Evolutionary conservation across 2,797 vertebrate species (phyloP).

Genomic region (Loriculus beryllinus): DNA sequence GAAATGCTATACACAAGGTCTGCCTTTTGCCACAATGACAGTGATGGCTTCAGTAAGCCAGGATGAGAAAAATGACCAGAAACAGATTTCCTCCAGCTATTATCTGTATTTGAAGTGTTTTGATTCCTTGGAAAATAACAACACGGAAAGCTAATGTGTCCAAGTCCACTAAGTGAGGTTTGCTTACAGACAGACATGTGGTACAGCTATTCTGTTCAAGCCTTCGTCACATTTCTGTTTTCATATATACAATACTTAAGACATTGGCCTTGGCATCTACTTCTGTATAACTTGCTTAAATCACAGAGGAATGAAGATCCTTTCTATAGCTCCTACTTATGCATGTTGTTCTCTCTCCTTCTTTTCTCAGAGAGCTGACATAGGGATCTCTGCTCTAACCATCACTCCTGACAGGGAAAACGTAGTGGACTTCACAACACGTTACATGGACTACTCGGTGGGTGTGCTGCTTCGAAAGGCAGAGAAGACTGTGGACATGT

Average conservation of each 20-base stretch:
- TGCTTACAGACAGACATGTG: background rate
- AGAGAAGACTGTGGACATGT: constrained; percentile 97
- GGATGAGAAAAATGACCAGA: background rate
- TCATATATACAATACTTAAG: background rate
- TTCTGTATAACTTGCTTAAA: background rate
- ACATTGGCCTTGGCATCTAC: background rate
- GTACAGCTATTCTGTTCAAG: background rate
- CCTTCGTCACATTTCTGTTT: background rate
- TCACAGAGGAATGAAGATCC: background rate
- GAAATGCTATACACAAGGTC: background rate
- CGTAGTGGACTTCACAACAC: constrained; percentile 96
- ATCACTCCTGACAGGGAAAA: constrained; percentile 97
- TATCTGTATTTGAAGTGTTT: constrained; percentile 12
- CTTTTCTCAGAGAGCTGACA: constrained; percentile 88
- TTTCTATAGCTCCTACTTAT: constrained; percentile 40
- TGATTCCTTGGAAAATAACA: background rate
- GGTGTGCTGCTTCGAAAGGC: constrained; percentile 94
- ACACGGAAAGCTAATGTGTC: background rate
- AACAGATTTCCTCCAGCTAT: background rate
- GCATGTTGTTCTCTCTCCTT: background rate
- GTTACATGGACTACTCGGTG: constrained; percentile 98
- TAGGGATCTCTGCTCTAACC: constrained; percentile 95
- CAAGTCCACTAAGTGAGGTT: background rate
- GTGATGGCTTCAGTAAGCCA: background rate
- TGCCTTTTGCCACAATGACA: background rate